Conservation (phyloP, 1,140 invertebrate species). For the Brachionus rotundiformis region DNA sequence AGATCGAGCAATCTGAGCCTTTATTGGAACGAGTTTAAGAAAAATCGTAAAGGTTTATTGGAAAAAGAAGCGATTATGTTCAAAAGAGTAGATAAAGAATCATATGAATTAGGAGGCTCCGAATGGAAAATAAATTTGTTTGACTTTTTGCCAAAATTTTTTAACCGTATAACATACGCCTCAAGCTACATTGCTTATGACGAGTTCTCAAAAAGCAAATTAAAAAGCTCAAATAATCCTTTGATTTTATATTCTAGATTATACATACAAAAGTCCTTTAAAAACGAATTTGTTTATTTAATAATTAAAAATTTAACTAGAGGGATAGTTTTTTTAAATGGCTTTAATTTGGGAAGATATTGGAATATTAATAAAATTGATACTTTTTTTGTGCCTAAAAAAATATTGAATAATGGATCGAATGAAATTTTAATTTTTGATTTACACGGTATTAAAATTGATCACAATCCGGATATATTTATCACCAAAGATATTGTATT, state of each 20-base stretch:
- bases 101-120: neutral
- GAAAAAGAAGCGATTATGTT: conserved; percentile 14
- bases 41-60: conserved; percentile 44
- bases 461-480: neutral
- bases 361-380: conserved; percentile 68
- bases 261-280: neutral
- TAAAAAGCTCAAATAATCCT: neutral
- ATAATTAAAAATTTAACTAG: conserved; percentile 59
- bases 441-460: neutral
- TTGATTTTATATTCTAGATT: conserved; percentile 4
- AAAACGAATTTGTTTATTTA: conserved; percentile 20
- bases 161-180: neutral
- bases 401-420: conserved; percentile 65
- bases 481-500: conserved; percentile 9
- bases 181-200: neutral
- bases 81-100: neutral
- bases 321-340: conserved; percentile 71
- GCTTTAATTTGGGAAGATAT: conserved; percentile 70
- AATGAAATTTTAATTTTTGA: conserved; percentile 64
- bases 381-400: conserved; percentile 69
- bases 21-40: neutral
- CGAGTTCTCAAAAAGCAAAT: neutral
- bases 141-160: conserved; percentile 45
- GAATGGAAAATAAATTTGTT: conserved; percentile 28
- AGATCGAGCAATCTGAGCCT: neutral